Percentiles rank a stretch among this genome's conserved stretches.
These are phyloP conservation scores for Alouatta caraya DNA, from an alignment of 2,797 vertebrate genomes.

Conservation along the genomic window DNA sequence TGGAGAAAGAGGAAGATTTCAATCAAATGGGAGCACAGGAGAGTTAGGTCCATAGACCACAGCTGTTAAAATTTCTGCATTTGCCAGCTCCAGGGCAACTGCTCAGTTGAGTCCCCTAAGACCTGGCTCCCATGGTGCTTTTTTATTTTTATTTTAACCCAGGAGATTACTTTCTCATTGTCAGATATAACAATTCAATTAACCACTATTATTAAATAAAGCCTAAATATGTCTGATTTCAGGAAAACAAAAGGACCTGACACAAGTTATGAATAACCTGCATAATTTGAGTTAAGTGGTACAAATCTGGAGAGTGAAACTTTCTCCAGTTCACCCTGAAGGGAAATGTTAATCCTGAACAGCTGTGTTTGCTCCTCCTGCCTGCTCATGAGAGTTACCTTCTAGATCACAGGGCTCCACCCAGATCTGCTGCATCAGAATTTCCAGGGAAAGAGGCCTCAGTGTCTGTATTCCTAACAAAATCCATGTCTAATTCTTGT, in stretches of 20 bases:
- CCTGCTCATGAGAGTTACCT: neutral
- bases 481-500: neutral
- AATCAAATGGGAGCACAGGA: neutral
- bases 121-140: neutral
- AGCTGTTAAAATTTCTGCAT: neutral
- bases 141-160: neutral
- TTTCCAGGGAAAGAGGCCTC: neutral
- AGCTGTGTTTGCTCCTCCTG: neutral
- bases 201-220: neutral
- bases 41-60: rapidly evolving
- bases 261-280: neutral
- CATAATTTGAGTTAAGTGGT: neutral
- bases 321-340: neutral
- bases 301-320: neutral
- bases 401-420: neutral
- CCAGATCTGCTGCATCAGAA: neutral
- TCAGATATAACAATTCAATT: neutral
- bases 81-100: neutral
- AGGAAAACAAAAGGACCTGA: neutral
- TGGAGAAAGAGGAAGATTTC: neutral
- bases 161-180: neutral
- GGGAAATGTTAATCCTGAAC: neutral
- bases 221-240: neutral
- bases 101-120: neutral
- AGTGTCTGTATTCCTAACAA: neutral